Conservation (phyloP, 2,888 invertebrate species). For the Bombylius major region DNA sequence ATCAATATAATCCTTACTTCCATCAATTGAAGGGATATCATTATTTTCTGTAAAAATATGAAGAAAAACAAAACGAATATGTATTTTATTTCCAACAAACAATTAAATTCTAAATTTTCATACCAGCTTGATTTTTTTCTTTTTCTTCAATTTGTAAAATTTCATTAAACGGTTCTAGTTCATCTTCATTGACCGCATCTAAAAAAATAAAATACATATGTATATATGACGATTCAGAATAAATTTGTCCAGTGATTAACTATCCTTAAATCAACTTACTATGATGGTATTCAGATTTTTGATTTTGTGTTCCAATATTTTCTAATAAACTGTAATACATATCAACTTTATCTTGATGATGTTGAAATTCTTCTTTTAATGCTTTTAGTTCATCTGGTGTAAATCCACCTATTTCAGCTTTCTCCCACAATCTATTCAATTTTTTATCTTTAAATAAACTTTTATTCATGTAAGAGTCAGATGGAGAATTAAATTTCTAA, state of each 20-base stretch:
- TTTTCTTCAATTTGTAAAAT: conserved; percentile 46
- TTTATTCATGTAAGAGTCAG: conserved; percentile 53
- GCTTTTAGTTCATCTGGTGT: conserved; percentile 68
- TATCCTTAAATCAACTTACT: conserved; percentile 40
- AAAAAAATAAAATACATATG: conserved; percentile 5
- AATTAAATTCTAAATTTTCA: neutral
- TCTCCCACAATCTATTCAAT: conserved; percentile 77
- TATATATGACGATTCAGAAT: neutral
- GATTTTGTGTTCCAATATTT: conserved; percentile 44
- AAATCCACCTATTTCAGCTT: conserved; percentile 80
- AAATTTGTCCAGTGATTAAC: too few species aligned
- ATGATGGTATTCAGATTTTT: conserved; percentile 45
- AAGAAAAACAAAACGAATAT: neutral
- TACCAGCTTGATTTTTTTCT: conserved; percentile 24
- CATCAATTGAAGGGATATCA: conserved; percentile 34
- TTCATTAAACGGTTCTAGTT: conserved; percentile 58
- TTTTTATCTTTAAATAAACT: conserved; percentile 82
- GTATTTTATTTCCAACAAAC: neutral
- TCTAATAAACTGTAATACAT: conserved; percentile 71
- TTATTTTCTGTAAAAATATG: conserved; percentile 22
- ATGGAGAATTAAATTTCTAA: conserved; percentile 29
- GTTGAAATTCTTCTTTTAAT: conserved; percentile 75
- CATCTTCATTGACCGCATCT: conserved; percentile 64
- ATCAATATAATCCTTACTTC: conserved; percentile 44
- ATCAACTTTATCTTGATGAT: conserved; percentile 87